phyloP scores from a whole-genome alignment of 2,113 vertebrate genomes.

The Rhegmatorhina hoffmannsi region DNA sequence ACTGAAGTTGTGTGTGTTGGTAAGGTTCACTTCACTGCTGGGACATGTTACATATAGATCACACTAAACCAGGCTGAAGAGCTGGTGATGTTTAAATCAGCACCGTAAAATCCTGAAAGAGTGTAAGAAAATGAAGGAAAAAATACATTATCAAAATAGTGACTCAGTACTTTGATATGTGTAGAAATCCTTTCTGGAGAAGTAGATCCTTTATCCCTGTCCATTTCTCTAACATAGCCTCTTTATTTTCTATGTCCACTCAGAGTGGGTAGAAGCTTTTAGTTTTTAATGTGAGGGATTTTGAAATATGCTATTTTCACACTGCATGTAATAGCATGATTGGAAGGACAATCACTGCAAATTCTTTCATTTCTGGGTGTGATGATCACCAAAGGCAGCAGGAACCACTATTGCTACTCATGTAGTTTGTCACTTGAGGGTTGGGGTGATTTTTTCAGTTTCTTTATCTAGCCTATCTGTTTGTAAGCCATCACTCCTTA shows the following conservation, averaged over 20 bases:
- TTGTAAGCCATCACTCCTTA: not conserved
- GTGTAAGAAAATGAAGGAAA: not conserved
- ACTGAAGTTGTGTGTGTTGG: not conserved
- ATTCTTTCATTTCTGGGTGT: not conserved
- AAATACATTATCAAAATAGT: not conserved
- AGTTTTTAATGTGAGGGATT: not conserved
- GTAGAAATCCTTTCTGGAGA: not conserved
- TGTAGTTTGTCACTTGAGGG: not conserved
- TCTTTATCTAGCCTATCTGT: not conserved
- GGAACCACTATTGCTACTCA: not conserved
- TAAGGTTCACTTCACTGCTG: not conserved
- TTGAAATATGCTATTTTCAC: not conserved
- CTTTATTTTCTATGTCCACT: not conserved
- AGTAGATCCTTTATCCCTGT: not conserved
- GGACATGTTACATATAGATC: not conserved
- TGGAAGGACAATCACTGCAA: not conserved
- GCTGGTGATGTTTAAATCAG: not conserved
- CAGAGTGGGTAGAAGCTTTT: not conserved
- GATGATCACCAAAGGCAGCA: not conserved
- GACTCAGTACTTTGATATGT: not conserved
- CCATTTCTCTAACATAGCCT: not conserved
- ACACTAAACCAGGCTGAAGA: not conserved
- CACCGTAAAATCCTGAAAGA: not conserved
- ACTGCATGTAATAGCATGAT: not conserved
- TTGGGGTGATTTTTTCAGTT: not conserved